Conservation (phyloP, 1,140 invertebrate genomes). For the Mizuhopecten yessoensis region DNA sequence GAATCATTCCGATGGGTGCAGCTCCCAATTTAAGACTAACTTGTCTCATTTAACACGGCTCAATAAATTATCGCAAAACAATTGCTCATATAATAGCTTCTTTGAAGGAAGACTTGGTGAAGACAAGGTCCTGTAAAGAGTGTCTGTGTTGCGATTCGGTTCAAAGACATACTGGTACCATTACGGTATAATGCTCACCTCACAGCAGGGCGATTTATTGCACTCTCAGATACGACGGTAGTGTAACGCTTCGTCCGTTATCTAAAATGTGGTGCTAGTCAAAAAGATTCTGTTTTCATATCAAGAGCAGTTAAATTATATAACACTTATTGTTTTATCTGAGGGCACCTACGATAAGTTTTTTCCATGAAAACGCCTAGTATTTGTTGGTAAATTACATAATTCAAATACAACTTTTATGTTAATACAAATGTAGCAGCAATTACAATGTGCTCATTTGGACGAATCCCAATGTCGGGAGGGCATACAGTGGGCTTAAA, state of each 20-base stretch:
- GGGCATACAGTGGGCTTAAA: too few relatives aligned
- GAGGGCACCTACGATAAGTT: too few relatives aligned
- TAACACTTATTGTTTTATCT: too few relatives aligned
- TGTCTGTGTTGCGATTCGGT: not conserved
- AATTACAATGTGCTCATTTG: too few relatives aligned
- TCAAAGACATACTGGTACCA: not conserved
- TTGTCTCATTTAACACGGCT: conserved; percentile 13
- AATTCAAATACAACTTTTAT: too few relatives aligned
- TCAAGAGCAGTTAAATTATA: not conserved
- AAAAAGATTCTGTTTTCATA: not conserved
- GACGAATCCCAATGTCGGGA: too few relatives aligned
- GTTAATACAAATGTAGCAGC: too few relatives aligned
- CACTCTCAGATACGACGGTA: not conserved
- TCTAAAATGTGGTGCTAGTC: not conserved
- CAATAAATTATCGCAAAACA: conserved; percentile 26
- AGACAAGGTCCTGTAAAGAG: not conserved
- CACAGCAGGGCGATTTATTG: not conserved
- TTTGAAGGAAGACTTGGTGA: not conserved
- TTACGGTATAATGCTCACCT: not conserved
- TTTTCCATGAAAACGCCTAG: too few relatives aligned
- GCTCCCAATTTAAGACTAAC: conserved; percentile 13
- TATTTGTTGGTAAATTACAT: too few relatives aligned
- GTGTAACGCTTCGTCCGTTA: not conserved
- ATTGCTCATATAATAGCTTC: not conserved
- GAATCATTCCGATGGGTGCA: conserved; percentile 24